phyloP scores from a whole-genome alignment of 1,140 invertebrate genomes.

The Euura lappo region DNA sequence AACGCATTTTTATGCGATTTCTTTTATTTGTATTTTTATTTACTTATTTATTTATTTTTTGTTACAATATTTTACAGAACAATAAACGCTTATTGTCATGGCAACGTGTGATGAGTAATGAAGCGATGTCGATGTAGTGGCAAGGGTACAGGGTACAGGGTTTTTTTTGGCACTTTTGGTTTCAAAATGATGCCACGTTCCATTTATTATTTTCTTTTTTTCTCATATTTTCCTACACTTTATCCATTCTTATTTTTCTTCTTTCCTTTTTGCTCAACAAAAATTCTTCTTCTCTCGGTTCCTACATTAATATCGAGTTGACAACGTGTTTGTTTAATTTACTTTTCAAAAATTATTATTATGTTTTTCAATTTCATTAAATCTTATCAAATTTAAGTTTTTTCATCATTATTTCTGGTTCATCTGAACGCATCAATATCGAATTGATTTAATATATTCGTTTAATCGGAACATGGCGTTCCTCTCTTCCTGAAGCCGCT shows the following conservation, averaged over 20 bases:
- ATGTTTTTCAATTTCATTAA: too few species aligned
- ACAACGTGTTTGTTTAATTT: too few species aligned
- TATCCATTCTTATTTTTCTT: conserved; percentile 19
- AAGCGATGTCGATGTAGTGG: conserved; percentile 31
- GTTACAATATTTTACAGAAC: conserved; percentile 58
- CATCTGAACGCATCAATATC: background rate
- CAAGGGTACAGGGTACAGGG: conserved; percentile 29
- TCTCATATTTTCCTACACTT: background rate
- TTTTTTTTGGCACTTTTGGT: conserved; percentile 40
- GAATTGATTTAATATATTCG: background rate
- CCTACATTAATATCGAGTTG: background rate
- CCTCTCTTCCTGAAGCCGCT: conserved; percentile 25
- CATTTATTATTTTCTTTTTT: conserved; percentile 22
- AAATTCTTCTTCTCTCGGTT: conserved; percentile 16
- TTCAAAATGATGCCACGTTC: conserved; percentile 25
- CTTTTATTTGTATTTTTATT: background rate
- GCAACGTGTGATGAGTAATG: conserved; percentile 46
- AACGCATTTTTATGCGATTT: conserved; percentile 35
- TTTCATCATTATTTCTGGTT: background rate
- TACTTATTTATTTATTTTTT: conserved; percentile 28
- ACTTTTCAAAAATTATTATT: background rate
- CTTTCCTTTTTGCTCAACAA: background rate
- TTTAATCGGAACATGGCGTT: conserved; percentile 34
- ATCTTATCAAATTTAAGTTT: too few species aligned
- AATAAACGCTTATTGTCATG: conserved; percentile 57